Evolutionary conservation across 1,140 invertebrate species (phyloP).

Genomic region (Diploscapter pachys): DNA sequence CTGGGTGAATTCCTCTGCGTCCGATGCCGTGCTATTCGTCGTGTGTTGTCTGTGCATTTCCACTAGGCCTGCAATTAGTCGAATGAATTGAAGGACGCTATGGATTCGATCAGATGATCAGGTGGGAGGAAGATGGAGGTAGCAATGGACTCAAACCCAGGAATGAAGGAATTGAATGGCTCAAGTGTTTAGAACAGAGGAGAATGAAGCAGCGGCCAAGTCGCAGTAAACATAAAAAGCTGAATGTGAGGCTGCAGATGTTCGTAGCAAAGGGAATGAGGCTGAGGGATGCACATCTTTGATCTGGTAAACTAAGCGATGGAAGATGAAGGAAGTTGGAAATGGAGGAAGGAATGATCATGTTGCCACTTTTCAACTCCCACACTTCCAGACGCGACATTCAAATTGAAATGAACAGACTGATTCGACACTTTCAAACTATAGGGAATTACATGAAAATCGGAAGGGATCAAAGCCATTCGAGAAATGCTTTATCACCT

Average conservation of each 20-base stretch:
- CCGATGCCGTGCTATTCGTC: conserved; percentile 45
- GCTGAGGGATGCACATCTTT: too few relatives aligned
- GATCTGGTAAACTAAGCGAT: background rate
- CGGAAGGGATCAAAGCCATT: background rate
- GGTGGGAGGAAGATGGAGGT: background rate
- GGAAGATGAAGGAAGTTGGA: background rate
- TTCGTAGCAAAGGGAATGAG: background rate
- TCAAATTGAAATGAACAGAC: background rate
- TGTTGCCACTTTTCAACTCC: background rate
- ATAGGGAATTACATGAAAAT: background rate
- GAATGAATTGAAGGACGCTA: conserved; percentile 8
- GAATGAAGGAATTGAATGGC: background rate
- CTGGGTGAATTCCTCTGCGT: conserved; percentile 55
- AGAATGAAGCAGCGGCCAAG: background rate
- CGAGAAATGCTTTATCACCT: background rate
- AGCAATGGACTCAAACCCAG: background rate
- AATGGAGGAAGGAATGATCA: background rate
- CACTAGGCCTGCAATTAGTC: conserved; percentile 13
- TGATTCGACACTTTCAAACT: too few relatives aligned
- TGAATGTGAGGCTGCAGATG: background rate
- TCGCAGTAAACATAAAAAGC: background rate
- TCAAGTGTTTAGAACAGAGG: background rate
- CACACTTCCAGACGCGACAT: background rate
- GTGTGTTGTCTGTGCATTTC: conserved; percentile 53
- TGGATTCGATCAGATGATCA: background rate